Evolutionary conservation across 2,113 vertebrate genomes (phyloP), one percentile per base, ranked within the genome.

Genomic region (Anoplopoma fimbria): DNA sequence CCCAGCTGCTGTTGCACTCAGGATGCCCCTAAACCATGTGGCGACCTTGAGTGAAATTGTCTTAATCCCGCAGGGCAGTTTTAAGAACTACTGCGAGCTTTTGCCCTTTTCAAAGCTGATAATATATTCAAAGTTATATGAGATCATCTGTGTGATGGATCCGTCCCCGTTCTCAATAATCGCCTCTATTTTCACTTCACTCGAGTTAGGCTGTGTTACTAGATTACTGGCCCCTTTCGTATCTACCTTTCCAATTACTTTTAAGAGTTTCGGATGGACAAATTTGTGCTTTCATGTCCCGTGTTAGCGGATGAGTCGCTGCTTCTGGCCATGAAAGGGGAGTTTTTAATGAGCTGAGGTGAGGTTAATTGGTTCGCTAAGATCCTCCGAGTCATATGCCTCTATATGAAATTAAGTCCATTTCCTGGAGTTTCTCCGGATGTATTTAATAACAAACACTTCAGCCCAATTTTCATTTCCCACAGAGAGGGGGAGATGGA

Each of bases 201-300:
- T 93, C 82, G 62, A 88, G 76, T 93, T 92, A 61, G 88, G 77
- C 87, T 81, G 75, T 93, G 93, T 93, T 92, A 91, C 89, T 77
- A 90, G 89, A 95, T 94, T 92, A 92, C 84, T 77, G 85, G 83
- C 85, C 92, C 88, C n/a, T n/a, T 92, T 94, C 88, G 82, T 91
- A 93, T 93, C 91, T 93, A 94, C 93, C 94, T 95, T 95, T 96
- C 97, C 97, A 97, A 98, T 98, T 97, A 98, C 96, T 96, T 96
- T 95, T 85, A 96, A 93, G 96, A 96, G 96, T 95, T 53, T 93
- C 75, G 88, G 93, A 91, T 87, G 93, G 91, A 95, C 94, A 95
- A 94, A 95, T 95, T 92, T 93, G 86, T 14, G 81, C 95, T 96
- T 96, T 96, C 94, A 96, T 93, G 94, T 95, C 89, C 87, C 71